Conservation (phyloP, 2,797 vertebrate species). For the Coilia nasus region DNA sequence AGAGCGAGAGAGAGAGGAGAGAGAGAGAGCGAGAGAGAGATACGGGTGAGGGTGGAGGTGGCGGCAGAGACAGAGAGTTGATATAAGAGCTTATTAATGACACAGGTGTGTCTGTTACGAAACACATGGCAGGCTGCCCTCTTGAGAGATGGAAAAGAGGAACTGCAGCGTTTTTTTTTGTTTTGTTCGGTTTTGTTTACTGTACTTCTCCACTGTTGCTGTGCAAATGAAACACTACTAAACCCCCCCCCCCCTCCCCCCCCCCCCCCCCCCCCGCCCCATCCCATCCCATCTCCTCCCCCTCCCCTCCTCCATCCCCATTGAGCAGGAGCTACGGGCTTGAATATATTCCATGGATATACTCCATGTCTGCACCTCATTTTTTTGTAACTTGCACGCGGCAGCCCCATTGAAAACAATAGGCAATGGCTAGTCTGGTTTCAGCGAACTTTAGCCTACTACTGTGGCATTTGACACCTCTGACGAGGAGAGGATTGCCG, state of each 20-base stretch:
- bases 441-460: no score
- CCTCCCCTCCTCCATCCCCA: no score
- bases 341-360: no score
- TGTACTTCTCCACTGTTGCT: not conserved
- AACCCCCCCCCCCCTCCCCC: not conserved
- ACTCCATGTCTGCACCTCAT: no score
- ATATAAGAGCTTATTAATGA: not conserved
- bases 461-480: no score
- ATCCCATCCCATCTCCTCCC: no score
- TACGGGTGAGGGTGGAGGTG: not conserved
- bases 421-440: no score
- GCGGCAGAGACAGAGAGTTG: not conserved
- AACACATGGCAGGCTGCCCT: conserved; percentile 22
- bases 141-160: conserved; percentile 24
- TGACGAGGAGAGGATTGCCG: no score
- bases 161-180: not conserved
- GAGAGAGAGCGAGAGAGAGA: not conserved
- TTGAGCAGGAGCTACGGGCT: not conserved
- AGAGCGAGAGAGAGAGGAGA: no score
- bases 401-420: no score
- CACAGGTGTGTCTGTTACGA: conserved; percentile 3
- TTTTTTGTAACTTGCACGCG: no score
- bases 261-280: not conserved
- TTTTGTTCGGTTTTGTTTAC: conserved; percentile 10
- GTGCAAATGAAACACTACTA: not conserved